These are phyloP conservation scores for Hapalemur alaotrensis DNA, from an alignment of 2,797 vertebrate species.

Conservation along the genomic window DNA sequence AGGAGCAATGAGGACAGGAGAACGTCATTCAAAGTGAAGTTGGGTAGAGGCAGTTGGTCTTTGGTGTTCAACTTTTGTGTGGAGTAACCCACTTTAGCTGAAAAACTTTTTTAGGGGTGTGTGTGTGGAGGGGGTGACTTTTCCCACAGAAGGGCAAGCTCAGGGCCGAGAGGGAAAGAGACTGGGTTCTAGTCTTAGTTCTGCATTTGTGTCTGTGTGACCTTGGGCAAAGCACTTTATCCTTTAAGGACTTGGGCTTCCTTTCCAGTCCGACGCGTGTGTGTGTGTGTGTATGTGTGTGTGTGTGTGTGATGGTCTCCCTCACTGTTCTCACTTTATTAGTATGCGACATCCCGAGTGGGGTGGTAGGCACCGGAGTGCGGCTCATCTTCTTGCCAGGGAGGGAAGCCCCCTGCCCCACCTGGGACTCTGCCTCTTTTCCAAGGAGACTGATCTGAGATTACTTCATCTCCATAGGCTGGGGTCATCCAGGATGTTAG, in stretches of 20 bases:
- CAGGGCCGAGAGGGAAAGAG: not conserved
- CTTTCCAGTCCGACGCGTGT: not conserved
- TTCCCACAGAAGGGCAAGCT: slow-evolving; percentile 30
- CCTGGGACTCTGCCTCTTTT: not conserved
- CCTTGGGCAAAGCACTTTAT: slow-evolving; percentile 85
- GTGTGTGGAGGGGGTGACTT: not conserved
- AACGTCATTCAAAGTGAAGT: slow-evolving; percentile 25
- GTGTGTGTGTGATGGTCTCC: not conserved
- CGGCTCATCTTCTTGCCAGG: not conserved
- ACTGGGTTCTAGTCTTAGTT: slow-evolving; percentile 21
- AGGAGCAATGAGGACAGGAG: not conserved
- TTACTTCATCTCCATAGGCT: not conserved
- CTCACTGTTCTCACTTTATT: not conserved
- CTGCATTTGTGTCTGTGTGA: slow-evolving; percentile 87
- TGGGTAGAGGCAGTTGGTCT: not conserved
- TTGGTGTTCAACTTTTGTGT: slow-evolving; percentile 54
- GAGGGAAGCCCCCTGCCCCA: not conserved
- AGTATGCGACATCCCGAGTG: not conserved
- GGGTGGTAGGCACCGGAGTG: not conserved
- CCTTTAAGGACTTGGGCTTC: slow-evolving; percentile 76
- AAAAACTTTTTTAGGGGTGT: slow-evolving; percentile 66
- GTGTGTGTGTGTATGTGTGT: too few species aligned
- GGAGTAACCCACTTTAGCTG: slow-evolving; percentile 73
- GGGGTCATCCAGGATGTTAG: not conserved
- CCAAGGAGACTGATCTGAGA: not conserved